These are phyloP conservation scores for Nasonia longicornis DNA, from an alignment of 1,140 invertebrate genomes.

Conservation along the genomic window DNA sequence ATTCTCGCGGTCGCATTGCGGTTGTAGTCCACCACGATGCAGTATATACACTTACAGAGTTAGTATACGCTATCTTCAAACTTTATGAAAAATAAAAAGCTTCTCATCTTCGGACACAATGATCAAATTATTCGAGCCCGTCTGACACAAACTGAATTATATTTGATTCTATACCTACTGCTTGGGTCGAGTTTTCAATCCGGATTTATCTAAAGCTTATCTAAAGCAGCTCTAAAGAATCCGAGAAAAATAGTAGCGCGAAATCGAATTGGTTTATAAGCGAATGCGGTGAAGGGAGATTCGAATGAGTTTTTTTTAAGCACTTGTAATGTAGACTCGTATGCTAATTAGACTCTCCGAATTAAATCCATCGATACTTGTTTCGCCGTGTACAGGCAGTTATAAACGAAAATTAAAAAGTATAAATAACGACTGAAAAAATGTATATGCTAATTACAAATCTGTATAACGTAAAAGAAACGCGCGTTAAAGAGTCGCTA, in stretches of 20 bases:
- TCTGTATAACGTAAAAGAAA: neutral
- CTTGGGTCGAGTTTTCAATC: too few relatives aligned
- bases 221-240: too few relatives aligned
- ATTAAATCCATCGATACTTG: neutral
- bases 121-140: too few relatives aligned
- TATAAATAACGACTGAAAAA: neutral
- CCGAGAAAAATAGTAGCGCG: too few relatives aligned
- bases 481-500: neutral
- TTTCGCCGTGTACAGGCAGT: neutral
- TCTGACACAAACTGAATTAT: too few relatives aligned
- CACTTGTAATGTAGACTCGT: too few relatives aligned
- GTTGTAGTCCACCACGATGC: neutral
- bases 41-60: neutral
- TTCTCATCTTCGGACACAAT: too few relatives aligned
- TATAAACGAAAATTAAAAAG: neutral
- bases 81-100: too few relatives aligned
- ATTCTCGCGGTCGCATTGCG: conserved; percentile 4
- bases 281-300: neutral
- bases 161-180: too few relatives aligned
- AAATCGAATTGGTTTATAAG: neutral
- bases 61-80: too few relatives aligned
- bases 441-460: neutral
- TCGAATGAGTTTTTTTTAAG: too few relatives aligned
- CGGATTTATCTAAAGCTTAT: too few relatives aligned
- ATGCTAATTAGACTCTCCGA: neutral